Conservation (phyloP, 92 coral and sea anemone species). For the Porites evermanni region DNA sequence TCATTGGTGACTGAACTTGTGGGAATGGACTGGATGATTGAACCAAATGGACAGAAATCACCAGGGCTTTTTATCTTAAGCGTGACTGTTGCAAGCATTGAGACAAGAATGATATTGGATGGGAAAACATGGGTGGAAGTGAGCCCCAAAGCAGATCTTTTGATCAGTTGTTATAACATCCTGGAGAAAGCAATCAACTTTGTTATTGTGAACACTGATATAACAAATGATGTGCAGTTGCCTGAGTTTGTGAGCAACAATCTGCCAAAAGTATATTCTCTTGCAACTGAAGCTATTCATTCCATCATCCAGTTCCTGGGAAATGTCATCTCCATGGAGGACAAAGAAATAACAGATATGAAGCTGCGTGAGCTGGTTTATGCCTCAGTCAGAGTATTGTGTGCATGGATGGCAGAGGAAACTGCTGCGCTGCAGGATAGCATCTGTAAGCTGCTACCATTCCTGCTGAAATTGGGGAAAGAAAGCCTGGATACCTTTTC, state of each 20-base stretch:
- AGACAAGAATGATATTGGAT: conserved; percentile 81
- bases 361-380: conserved; percentile 52
- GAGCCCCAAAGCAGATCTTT: conserved; percentile 47
- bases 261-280: conserved; percentile 67
- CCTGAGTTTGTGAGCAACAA: not conserved
- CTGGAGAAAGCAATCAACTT: conserved; percentile 81
- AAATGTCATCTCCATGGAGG: conserved; percentile 2
- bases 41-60: not conserved
- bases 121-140: conserved; percentile 48
- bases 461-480: conserved; percentile 73
- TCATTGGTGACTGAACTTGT: conserved; percentile 60
- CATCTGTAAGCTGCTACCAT: conserved; percentile 77
- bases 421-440: conserved; percentile 84
- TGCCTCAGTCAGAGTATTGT: conserved; percentile 83
- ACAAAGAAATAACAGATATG: not conserved
- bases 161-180: conserved; percentile 80
- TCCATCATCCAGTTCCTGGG: conserved; percentile 71
- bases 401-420: conserved; percentile 97
- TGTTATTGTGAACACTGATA: conserved; percentile 6
- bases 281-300: conserved; percentile 73
- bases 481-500: conserved; percentile 42
- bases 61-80: conserved; percentile 62
- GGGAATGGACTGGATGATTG: conserved; percentile 66
- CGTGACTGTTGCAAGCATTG: conserved; percentile 69
- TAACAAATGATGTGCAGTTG: not conserved